A percentile compares a stretch with the other conserved stretches of the same genome.
Evolutionary conservation across 2,888 invertebrate species (phyloP).

Genomic region (Dryomyza anilis): DNA sequence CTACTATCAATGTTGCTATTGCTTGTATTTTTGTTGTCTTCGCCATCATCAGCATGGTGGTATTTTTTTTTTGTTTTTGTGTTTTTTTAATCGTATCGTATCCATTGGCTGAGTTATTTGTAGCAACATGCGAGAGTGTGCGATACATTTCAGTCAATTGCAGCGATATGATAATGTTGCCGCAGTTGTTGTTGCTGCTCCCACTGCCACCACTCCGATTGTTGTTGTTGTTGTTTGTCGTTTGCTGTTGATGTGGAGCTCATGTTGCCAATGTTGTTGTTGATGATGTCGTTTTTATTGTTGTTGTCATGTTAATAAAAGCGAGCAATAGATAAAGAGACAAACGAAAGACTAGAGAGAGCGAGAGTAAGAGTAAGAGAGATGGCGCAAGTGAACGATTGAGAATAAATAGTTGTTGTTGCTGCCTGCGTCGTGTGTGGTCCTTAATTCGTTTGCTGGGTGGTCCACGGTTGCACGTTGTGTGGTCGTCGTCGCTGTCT

Average conservation of each 20-base stretch:
- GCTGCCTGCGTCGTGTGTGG: conserved; percentile 13
- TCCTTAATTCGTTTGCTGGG: conserved; percentile 23
- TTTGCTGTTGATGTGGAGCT: conserved; percentile 34
- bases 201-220: not conserved
- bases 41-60: not conserved
- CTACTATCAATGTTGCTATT: conserved; percentile 33
- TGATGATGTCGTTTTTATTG: conserved; percentile 36
- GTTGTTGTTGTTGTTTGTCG: not conserved
- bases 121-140: conserved; percentile 3
- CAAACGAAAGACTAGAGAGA: too few relatives aligned
- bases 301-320: conserved; percentile 41
- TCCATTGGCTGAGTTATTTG: conserved; percentile 10
- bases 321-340: too few relatives aligned
- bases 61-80: not conserved
- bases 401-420: not conserved
- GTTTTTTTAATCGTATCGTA: too few relatives aligned
- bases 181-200: conserved; percentile 8
- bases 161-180: conserved; percentile 33
- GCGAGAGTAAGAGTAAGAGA: not conserved
- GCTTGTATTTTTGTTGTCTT: not conserved
- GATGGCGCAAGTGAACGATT: not conserved
- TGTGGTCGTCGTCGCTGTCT: conserved; percentile 12
- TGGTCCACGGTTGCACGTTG: conserved; percentile 6
- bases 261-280: conserved; percentile 40
- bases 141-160: conserved; percentile 4